Evolutionary conservation across 1,140 invertebrate species (phyloP), one percentile per base, ranked within the genome.

Genomic region (Bombus breviceps): DNA sequence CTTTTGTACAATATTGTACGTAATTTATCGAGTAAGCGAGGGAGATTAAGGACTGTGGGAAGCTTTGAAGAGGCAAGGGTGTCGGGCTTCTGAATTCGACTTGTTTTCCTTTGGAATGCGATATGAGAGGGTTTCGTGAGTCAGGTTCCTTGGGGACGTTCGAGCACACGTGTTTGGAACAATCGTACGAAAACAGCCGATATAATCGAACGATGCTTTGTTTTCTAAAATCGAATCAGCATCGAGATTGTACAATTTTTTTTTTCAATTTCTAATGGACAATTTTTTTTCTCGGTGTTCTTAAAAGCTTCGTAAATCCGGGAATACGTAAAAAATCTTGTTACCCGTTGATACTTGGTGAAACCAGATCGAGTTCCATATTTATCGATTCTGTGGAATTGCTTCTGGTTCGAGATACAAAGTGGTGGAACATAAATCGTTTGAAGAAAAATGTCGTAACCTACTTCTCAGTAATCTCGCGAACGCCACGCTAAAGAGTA

Each of bases 81-180:
- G 25, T 43, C n/a, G 12, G 6, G 43, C 32, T 53, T 32, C 41
- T 53, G 47, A 53, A 53, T 62, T 59, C 8, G 34, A 47, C 47
- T 76, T 76, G 74, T 76, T 76, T 76, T 62, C 53, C 74, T 39
- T 59, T 59, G 74, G 74, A 76, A 76, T 62, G 53, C 74, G 74
- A 76, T 76, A 76, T 9, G 34, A 41, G 12, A 39, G 34, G 53
- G 53, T 28, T 28, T n/a, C 53, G 22, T 76, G 74, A 76, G 25
- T 76, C 53, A 76, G 53, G 34, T 76, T 62, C 34, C 15, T 39
- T 1, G 34, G 22, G 74, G 22, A 32, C 12, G 25, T 34, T 71
- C 12, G 37, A 41, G 28, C 28, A 8, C 13, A 15, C 32, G 6
- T 57, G 69, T 39, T 57, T 28, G 9, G 6, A 53, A 41, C 8